Conservation (phyloP, 2,888 invertebrate genomes). For the Xanthia togata region DNA sequence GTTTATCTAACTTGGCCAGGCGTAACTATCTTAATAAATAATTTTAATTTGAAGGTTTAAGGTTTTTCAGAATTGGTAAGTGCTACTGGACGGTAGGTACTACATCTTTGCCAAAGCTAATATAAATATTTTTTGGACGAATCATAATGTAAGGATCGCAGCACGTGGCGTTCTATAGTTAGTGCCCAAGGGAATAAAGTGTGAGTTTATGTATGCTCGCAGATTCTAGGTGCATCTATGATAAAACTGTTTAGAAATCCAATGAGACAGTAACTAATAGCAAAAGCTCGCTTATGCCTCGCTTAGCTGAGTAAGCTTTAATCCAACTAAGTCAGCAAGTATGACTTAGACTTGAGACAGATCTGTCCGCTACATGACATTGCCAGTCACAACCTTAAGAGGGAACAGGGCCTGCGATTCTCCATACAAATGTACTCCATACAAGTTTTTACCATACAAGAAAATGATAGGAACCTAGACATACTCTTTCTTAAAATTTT, state of each 20-base stretch:
- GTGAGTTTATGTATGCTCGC: not conserved
- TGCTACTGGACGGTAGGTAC: too few species aligned
- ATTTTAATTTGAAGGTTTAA: constrained; percentile 34
- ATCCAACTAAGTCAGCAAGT: not conserved
- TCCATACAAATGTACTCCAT: too few species aligned
- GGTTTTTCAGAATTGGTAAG: not conserved
- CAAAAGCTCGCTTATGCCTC: too few species aligned
- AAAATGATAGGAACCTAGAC: too few species aligned
- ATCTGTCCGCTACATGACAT: not conserved
- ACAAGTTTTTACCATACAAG: too few species aligned
- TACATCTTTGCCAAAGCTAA: not conserved
- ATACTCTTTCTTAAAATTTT: too few species aligned
- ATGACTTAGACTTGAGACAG: too few species aligned
- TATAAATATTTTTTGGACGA: not conserved
- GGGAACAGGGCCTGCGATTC: too few species aligned
- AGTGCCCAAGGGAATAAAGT: not conserved
- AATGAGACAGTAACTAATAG: not conserved
- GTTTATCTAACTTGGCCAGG: constrained; percentile 60
- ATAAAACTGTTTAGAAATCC: not conserved
- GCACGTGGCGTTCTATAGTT: not conserved
- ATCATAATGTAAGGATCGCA: not conserved
- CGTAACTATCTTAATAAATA: constrained; percentile 51
- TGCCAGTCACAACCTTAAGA: constrained; percentile 3
- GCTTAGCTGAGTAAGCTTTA: not conserved
- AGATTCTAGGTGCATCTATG: not conserved